Conservation (phyloP, 2,888 invertebrate species). For the Pseudoips prasinana region DNA sequence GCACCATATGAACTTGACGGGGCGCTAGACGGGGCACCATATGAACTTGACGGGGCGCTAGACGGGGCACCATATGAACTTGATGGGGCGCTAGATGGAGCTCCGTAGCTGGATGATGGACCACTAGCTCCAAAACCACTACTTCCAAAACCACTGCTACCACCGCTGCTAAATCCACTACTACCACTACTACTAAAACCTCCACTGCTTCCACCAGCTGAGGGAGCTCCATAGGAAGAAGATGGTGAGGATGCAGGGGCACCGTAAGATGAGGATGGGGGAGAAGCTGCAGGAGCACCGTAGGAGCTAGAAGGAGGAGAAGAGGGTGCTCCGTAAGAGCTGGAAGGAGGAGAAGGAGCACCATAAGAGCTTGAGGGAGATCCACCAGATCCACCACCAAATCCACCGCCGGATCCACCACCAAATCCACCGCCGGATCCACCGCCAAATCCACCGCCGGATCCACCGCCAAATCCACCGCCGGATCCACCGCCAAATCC, state of each 20-base stretch:
- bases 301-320: conserved; percentile 57
- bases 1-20: conserved; percentile 50
- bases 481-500: conserved; percentile 25
- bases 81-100: conserved; percentile 54
- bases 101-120: conserved; percentile 63
- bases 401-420: conserved; percentile 14
- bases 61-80: conserved; percentile 69
- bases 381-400: conserved; percentile 25
- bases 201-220: conserved; percentile 38
- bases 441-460: conserved; percentile 29
- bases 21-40: conserved; percentile 46
- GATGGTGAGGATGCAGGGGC: conserved; percentile 45
- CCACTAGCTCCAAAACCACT: conserved; percentile 48
- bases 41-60: conserved; percentile 56
- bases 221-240: conserved; percentile 47
- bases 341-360: conserved; percentile 42
- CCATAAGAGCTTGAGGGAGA: conserved; percentile 58
- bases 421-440: conserved; percentile 16
- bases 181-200: conserved; percentile 41
- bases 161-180: conserved; percentile 37
- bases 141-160: conserved; percentile 47
- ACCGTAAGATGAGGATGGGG: conserved; percentile 62
- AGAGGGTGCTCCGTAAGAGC: conserved; percentile 69
- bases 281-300: conserved; percentile 56
- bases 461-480: conserved; percentile 17